Conservation (phyloP, 2,113 vertebrate genomes). For the Cervus canadensis region DNA sequence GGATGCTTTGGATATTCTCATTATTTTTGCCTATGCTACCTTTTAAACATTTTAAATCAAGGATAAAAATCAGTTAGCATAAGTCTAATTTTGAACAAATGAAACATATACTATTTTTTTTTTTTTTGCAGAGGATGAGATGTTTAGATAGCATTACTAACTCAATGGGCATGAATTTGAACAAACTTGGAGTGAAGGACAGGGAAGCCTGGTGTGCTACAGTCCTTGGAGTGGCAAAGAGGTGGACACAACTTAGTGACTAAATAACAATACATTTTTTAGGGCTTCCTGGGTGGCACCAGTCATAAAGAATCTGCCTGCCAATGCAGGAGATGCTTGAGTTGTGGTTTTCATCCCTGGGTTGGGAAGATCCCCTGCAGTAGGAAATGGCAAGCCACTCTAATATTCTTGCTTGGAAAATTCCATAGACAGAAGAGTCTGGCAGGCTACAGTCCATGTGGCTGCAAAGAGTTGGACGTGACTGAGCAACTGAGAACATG, state of each 20-base stretch:
- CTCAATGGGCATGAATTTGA: background rate
- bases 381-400: background rate
- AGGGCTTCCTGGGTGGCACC: background rate
- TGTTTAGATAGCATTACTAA: background rate
- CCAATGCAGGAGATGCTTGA: background rate
- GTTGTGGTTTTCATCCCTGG: background rate
- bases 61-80: background rate
- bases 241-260: background rate
- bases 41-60: slow-evolving; percentile 26
- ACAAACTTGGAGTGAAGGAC: background rate
- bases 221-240: background rate
- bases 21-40: background rate
- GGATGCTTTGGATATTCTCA: background rate
- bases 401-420: background rate
- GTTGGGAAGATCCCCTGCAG: background rate
- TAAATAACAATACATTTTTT: background rate
- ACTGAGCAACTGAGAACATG: background rate
- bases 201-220: background rate
- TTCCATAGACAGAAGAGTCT: background rate
- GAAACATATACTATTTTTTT: background rate
- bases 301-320: background rate
- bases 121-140: background rate
- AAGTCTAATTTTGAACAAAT: background rate
- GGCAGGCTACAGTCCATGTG: background rate
- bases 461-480: background rate